Percentiles rank a stretch among this genome's conserved stretches.
These are phyloP conservation scores for Scomber colias DNA, from an alignment of 2,113 vertebrate genomes.

Conservation along the genomic window DNA sequence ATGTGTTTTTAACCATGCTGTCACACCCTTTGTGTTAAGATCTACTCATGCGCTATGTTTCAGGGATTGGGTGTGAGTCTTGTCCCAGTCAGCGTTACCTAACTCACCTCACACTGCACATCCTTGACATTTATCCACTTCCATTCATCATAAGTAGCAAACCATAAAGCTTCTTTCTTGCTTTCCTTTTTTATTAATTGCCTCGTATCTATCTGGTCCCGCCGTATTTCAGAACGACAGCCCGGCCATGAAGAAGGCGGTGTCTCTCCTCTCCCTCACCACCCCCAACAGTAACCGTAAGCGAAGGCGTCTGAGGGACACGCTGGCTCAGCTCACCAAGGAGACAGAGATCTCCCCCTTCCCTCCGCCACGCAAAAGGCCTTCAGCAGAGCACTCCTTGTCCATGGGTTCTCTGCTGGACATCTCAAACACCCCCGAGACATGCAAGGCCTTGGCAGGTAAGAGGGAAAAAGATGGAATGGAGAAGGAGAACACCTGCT, in stretches of 20 bases:
- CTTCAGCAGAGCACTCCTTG: constrained; percentile 93
- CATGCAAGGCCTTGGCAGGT: constrained; percentile 89
- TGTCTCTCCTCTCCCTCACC: constrained; percentile 93
- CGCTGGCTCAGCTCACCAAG: constrained; percentile 93
- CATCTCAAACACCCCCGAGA: constrained; percentile 97
- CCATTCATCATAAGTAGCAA: too few species aligned
- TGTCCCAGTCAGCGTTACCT: too few species aligned
- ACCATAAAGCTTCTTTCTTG: too few species aligned
- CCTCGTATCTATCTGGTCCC: not conserved
- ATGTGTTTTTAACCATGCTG: too few species aligned
- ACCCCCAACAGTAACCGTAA: constrained; percentile 97
- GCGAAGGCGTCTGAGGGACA: constrained; percentile 92
- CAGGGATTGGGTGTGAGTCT: too few species aligned
- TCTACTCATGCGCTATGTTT: too few species aligned
- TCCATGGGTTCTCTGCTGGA: constrained; percentile 95
- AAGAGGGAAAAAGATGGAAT: constrained; percentile 19
- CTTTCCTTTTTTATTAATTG: not conserved
- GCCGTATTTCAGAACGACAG: constrained; percentile 86
- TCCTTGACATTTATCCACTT: too few species aligned
- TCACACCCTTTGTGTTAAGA: too few species aligned
- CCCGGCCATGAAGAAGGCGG: constrained; percentile 95
- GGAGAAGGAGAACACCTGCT: not conserved
- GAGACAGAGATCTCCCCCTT: constrained; percentile 94
- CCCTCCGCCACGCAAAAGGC: constrained; percentile 94
- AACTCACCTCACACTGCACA: too few species aligned